Evolutionary conservation across 2,888 invertebrate species (phyloP).

Genomic region (Ophioninae sp.): DNA sequence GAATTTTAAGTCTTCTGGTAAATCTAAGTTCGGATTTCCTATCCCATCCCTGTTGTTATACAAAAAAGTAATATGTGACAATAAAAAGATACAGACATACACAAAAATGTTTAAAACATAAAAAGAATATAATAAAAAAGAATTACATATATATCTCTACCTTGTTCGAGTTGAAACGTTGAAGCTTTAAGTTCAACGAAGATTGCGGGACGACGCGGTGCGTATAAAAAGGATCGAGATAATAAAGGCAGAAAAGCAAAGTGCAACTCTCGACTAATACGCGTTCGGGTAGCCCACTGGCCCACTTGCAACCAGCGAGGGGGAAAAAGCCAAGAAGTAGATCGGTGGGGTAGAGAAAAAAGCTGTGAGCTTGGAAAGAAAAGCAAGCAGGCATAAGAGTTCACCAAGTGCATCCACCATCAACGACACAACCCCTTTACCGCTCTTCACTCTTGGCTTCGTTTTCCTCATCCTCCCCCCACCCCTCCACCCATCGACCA

Average conservation of each 20-base stretch:
- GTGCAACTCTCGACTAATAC: conserved; percentile 54
- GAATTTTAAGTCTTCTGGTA: no score
- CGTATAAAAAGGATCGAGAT: conserved; percentile 12
- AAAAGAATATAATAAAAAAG: no score
- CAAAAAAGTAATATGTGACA: no score
- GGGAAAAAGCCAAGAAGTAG: conserved; percentile 12
- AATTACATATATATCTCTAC: no score
- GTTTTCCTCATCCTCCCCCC: conserved; percentile 52
- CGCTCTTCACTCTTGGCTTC: conserved; percentile 52
- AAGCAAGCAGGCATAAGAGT: conserved; percentile 55
- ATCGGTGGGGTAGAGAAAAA: conserved; percentile 22
- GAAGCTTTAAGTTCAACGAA: not conserved
- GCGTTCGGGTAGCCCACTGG: conserved; percentile 74
- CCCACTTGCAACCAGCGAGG: conserved; percentile 69
- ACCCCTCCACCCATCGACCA: conserved; percentile 31
- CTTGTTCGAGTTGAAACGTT: not conserved
- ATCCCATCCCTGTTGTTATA: no score
- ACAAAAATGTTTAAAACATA: no score
- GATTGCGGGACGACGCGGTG: not conserved
- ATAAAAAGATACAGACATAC: no score
- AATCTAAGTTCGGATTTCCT: no score
- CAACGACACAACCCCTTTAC: conserved; percentile 57
- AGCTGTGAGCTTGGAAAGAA: conserved; percentile 31
- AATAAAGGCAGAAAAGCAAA: conserved; percentile 44
- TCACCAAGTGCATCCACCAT: conserved; percentile 60